Base-by-base conservation (phyloP, 2,113 vertebrate genomes). In the Pica pica region DNA sequence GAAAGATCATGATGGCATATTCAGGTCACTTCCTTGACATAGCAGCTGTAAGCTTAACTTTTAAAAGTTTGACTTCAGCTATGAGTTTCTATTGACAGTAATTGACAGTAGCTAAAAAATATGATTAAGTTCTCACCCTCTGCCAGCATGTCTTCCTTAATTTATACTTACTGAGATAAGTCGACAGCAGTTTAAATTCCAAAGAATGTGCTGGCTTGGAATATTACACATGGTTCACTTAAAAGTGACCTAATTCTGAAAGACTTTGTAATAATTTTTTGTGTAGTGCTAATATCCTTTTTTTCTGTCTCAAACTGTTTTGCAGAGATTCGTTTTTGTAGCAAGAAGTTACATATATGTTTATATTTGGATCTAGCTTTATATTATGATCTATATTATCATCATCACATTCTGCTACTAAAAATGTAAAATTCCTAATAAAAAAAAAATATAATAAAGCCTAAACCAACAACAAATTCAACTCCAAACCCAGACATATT, bases 91-190 rank as follows among this genome's bases (percentile, higher is more conserved):
- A 95, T 83, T 94, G 90, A 68, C 77, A 95, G n/a, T 37, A 59
- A 94, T 90, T 95, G 86, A 83, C 74, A 91, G 59, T 71, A 83
- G 74, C 93, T 91, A 83, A 93, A 96, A 83, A 88, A 69, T 87
- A 86, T 76, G 53, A 95, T 91, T 96, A 96, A 92, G 49, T 92
- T 96, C 49, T 96, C 27, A 60, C 61, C 73, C 92, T 91, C 85
- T 96, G 61, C 44, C 63, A 90, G 41, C 68, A 85, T 94, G 89
- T 96, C 93, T 86, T 88, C 75, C 64, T 90, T 94, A 94, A 96
- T 95, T 95, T 96, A 82, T 94, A 47, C 86, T 91, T 93, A 77
- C 47, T 63, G 92, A 86, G 71, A 93, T 82, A 93, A 94, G 88
- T 85, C 0, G 70, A 82, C 81, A 93, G 86, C 70, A 83, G 70